Evolutionary conservation across 2,797 vertebrate species (phyloP).

Genomic region (Pampus argenteus): DNA sequence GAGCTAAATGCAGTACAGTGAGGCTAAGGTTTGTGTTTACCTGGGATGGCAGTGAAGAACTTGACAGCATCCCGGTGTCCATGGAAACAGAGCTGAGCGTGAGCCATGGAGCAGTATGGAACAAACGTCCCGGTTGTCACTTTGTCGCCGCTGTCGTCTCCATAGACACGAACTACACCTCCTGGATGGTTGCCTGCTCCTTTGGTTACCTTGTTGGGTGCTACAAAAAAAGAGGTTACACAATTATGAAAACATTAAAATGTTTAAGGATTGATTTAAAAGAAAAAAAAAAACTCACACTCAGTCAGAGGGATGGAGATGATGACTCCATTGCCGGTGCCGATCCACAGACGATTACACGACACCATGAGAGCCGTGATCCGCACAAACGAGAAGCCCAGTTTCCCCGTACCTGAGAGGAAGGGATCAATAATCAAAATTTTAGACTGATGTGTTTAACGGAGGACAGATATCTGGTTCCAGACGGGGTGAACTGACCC

Average conservation of each 20-base stretch:
- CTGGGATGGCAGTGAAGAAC: conserved; percentile 97
- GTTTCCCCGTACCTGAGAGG: conserved; percentile 93
- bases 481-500: conserved; percentile 82
- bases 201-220: conserved; percentile 88
- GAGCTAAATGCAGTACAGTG: too few species aligned
- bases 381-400: conserved; percentile 98
- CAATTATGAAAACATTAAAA: too few species aligned
- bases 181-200: conserved; percentile 87
- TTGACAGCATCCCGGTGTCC: conserved; percentile 98
- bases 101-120: conserved; percentile 97
- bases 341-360: conserved; percentile 95
- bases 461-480: background rate
- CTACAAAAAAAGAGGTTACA: conserved; percentile 15
- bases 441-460: background rate
- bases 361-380: conserved; percentile 98
- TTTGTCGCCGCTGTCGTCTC: conserved; percentile 94
- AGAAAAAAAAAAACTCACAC: conserved; percentile 1
- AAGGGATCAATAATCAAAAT: background rate
- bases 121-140: conserved; percentile 94
- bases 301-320: conserved; percentile 98
- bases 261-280: too few species aligned
- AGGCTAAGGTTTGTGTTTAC: conserved; percentile 65
- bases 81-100: conserved; percentile 97
- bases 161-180: conserved; percentile 92
- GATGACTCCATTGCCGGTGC: conserved; percentile 98